A percentile compares a stretch with the other conserved stretches of the same genome.
Evolutionary conservation across 2,113 vertebrate genomes (phyloP).

Genomic region (Gopherus evgoodei): DNA sequence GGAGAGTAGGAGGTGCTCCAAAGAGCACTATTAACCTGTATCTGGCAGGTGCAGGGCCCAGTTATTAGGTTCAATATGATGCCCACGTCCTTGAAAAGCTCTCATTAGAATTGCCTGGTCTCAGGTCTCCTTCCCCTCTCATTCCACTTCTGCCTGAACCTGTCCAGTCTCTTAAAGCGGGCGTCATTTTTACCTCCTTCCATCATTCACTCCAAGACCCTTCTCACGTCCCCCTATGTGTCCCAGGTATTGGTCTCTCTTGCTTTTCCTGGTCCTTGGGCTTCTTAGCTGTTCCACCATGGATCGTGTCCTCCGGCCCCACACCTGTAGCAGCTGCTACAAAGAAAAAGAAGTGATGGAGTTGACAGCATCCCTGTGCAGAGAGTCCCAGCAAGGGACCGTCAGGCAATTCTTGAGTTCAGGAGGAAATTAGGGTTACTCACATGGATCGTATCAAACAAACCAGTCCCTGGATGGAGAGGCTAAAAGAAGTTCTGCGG

Average conservation of each 20-base stretch:
- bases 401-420: background rate
- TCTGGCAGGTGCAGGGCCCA: fast-evolving
- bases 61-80: fast-evolving
- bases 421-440: constrained; percentile 10
- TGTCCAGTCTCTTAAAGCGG: background rate
- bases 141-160: background rate
- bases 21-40: background rate
- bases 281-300: background rate
- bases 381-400: background rate
- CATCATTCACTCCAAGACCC: background rate
- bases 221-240: background rate
- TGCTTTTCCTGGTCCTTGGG: background rate
- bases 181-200: background rate
- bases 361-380: background rate
- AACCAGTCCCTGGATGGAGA: background rate
- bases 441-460: background rate
- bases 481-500: background rate
- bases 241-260: background rate
- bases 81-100: background rate
- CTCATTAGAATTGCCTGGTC: background rate
- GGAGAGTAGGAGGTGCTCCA: background rate
- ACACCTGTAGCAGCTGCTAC: background rate
- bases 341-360: background rate
- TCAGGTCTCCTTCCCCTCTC: background rate
- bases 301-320: background rate